Conservation (phyloP, 2,797 vertebrate genomes). For the Furcifer pardalis region DNA sequence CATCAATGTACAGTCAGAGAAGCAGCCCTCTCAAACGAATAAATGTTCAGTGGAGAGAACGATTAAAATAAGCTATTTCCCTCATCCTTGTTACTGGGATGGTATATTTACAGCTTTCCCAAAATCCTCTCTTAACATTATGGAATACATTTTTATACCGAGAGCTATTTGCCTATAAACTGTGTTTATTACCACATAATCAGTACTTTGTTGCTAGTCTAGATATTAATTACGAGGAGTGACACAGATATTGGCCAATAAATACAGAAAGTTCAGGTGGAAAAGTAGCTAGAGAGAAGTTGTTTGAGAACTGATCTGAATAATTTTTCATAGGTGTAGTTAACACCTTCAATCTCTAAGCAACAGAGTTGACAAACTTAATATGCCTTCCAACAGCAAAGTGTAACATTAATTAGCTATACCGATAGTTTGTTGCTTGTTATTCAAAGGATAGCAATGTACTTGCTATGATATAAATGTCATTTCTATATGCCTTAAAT, state of each 20-base stretch:
- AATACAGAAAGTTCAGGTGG: fast-evolving
- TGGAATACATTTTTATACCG: slow-evolving; percentile 51
- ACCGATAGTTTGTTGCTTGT: neutral
- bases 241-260: slow-evolving; percentile 16
- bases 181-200: slow-evolving; percentile 55
- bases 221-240: slow-evolving; percentile 62
- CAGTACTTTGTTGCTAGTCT: slow-evolving; percentile 60
- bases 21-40: slow-evolving; percentile 59
- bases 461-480: neutral
- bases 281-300: neutral
- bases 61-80: slow-evolving; percentile 66
- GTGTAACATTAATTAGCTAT: neutral
- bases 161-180: slow-evolving; percentile 56
- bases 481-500: neutral
- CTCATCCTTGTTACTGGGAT: slow-evolving; percentile 26
- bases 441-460: slow-evolving; percentile 3
- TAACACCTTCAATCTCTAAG: neutral
- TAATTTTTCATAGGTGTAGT: neutral
- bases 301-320: neutral
- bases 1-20: slow-evolving; percentile 33
- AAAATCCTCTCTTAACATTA: slow-evolving; percentile 46
- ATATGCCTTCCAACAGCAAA: neutral
- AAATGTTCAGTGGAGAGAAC: slow-evolving; percentile 64
- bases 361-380: neutral
- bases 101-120: slow-evolving; percentile 52